Conservation (phyloP, 2,888 invertebrate genomes). For the Psylliodes chrysocephalus region DNA sequence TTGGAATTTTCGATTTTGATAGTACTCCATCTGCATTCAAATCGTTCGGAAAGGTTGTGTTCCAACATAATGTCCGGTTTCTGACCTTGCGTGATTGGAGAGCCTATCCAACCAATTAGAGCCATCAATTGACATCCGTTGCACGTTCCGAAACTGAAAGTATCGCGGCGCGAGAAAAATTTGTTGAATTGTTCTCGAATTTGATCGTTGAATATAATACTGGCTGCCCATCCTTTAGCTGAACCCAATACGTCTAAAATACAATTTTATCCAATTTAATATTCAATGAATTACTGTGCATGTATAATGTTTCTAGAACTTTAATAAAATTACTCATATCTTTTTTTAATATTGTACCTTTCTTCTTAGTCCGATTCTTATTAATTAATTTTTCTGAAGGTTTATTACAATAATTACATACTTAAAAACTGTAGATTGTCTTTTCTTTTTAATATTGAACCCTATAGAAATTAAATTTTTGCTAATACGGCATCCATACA, state of each 20-base stretch:
- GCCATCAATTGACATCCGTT: constrained; percentile 98
- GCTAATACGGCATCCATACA: no score
- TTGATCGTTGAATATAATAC: constrained; percentile 81
- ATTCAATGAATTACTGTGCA: no score
- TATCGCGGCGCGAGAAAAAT: constrained; percentile 79
- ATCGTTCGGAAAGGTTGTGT: constrained; percentile 90
- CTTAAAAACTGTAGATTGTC: no score
- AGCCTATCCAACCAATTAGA: constrained; percentile 89
- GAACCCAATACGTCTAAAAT: constrained; percentile 90
- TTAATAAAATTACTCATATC: no score
- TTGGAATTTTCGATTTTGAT: constrained; percentile 72
- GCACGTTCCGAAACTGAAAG: constrained; percentile 97
- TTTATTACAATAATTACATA: no score
- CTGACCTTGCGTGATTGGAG: constrained; percentile 54
- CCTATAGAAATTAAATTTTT: no score
- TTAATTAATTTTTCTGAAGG: no score
- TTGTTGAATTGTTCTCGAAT: constrained; percentile 80
- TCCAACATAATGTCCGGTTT: constrained; percentile 76
- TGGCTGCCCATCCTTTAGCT: constrained; percentile 98
- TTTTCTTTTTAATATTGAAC: no score
- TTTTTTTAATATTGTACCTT: no score
- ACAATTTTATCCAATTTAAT: background rate
- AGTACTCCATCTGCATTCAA: constrained; percentile 73
- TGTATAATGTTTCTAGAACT: no score
- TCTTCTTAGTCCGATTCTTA: no score